A percentile compares a stretch with the other conserved stretches of the same genome.
These are phyloP conservation scores for Noctua fimbriata DNA, from an alignment of 2,888 invertebrate genomes.

Conservation along the genomic window DNA sequence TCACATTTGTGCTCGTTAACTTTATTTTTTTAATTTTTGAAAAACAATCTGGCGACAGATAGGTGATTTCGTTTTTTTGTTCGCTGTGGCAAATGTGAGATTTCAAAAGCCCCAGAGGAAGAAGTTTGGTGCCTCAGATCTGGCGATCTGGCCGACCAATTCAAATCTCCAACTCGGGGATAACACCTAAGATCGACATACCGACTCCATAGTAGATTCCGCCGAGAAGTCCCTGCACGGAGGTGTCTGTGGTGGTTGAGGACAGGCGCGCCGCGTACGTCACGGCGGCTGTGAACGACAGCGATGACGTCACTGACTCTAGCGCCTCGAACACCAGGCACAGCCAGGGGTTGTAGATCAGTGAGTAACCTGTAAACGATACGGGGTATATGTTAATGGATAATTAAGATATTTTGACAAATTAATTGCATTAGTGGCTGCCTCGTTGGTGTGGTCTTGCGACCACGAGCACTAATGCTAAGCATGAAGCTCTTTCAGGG, in stretches of 20 bases:
- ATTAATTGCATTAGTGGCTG: neutral
- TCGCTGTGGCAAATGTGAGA: neutral
- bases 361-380: slow-evolving; percentile 91
- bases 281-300: slow-evolving; percentile 94
- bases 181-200: slow-evolving; percentile 70
- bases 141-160: neutral
- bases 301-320: slow-evolving; percentile 94
- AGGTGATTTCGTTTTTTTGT: neutral
- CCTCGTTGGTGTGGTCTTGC: neutral
- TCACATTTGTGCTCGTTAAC: neutral
- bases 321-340: slow-evolving; percentile 94
- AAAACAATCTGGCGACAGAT: neutral
- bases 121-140: neutral
- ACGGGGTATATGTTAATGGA: neutral
- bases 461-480: neutral
- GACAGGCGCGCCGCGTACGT: slow-evolving; percentile 94
- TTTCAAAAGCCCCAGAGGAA: neutral
- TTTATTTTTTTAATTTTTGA: neutral
- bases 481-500: neutral
- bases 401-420: neutral
- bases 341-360: slow-evolving; percentile 94
- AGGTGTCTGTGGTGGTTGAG: slow-evolving; percentile 93
- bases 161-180: neutral
- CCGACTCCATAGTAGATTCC: slow-evolving; percentile 95
- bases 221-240: slow-evolving; percentile 94